These are phyloP conservation scores for Aporophyla lueneburgensis DNA, from an alignment of 2,888 invertebrate genomes.

Conservation along the genomic window DNA sequence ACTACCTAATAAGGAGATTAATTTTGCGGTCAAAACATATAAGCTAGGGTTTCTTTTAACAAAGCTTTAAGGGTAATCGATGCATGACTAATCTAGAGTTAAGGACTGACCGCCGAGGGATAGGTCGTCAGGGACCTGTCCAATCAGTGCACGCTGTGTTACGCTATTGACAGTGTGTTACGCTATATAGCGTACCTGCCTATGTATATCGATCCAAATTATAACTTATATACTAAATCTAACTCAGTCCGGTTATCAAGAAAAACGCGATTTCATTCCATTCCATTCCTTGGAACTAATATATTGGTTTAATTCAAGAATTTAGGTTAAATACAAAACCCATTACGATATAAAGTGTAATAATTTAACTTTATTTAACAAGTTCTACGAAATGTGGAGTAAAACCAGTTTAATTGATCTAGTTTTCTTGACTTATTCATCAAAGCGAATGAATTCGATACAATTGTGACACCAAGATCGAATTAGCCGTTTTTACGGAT, in stretches of 20 bases:
- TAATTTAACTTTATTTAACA: conserved; percentile 6
- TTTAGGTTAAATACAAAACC: conserved; percentile 31
- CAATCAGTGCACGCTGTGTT: too few relatives aligned
- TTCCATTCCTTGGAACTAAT: neutral
- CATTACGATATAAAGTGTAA: conserved; percentile 5
- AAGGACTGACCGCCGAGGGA: neutral
- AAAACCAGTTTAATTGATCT: conserved; percentile 3
- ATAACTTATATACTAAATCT: neutral
- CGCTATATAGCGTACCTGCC: too few relatives aligned
- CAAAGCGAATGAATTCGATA: neutral
- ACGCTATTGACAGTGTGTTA: too few relatives aligned
- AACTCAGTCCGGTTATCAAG: neutral
- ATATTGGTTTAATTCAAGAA: conserved; percentile 9
- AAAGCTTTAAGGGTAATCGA: neutral
- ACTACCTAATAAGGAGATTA: neutral
- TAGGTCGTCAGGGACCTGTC: too few relatives aligned
- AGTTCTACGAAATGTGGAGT: conserved; percentile 18
- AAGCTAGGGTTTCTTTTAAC: neutral
- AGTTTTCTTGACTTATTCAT: neutral
- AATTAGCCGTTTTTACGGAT: neutral
- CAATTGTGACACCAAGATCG: too few relatives aligned
- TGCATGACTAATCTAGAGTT: neutral
- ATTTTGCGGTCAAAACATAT: neutral
- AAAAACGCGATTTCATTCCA: neutral
- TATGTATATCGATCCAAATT: neutral